phyloP scores from a whole-genome alignment of 2,113 vertebrate species.

The Pelusios castaneus region DNA sequence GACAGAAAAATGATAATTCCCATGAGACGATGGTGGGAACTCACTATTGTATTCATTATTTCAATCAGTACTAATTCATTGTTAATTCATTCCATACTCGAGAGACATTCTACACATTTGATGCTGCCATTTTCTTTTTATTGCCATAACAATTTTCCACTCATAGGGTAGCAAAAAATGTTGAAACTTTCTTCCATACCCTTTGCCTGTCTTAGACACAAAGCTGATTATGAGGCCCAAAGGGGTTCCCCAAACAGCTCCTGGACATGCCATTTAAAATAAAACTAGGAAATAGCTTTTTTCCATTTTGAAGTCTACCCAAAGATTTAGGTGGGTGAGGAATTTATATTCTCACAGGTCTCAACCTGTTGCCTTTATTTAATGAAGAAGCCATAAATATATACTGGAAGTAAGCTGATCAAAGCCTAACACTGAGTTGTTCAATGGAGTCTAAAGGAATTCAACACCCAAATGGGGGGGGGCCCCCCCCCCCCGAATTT shows the following conservation, averaged over 20 bases:
- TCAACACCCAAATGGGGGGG: not conserved
- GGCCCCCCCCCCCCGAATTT: not conserved
- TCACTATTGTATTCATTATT: not conserved
- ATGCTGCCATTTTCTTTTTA: not conserved
- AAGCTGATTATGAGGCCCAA: not conserved
- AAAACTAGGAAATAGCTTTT: not conserved
- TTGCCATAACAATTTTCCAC: not conserved
- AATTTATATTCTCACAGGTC: not conserved
- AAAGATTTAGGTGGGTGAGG: not conserved
- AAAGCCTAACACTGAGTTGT: not conserved
- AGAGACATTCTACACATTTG: not conserved
- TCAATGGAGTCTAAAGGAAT: not conserved
- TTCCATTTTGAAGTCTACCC: not conserved
- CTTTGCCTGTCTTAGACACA: not conserved
- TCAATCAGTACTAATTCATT: not conserved
- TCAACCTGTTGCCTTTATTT: not conserved
- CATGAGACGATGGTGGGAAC: not conserved
- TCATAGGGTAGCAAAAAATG: not conserved
- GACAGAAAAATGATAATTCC: fast-evolving
- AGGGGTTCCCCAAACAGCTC: not conserved
- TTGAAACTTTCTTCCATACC: not conserved
- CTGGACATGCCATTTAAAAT: not conserved
- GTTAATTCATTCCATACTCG: not conserved
- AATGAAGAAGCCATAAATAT: not conserved
- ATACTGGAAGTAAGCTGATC: not conserved